Evolutionary conservation across 2,797 vertebrate genomes (phyloP), one percentile per base, ranked within the genome.

Genomic region (Megalops cyprinoides): DNA sequence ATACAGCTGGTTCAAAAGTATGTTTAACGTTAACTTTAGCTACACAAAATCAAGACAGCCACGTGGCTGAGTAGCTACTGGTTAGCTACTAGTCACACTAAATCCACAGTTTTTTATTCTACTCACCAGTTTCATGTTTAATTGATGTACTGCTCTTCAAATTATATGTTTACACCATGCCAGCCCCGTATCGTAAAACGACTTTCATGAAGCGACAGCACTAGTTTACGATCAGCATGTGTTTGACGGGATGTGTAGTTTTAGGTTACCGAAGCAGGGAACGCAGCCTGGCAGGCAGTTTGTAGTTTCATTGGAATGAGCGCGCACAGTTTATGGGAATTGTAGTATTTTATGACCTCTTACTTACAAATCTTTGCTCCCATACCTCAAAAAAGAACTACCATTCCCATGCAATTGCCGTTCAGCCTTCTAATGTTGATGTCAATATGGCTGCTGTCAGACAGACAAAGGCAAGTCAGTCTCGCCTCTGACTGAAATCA

Each of bases 391-490:
- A 4, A 71, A 65, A 55, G 79, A 87, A 95, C 94, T 94, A 93
- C 94, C 93, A 83, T 91, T 94, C 94, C 94, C 93, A 79, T 65
- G 20, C 34, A 20, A 51, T 37, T 8, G 4, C 83, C 87, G 1
- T 79, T 86, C 84, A 86, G 86, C 20, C 87, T 89, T 86, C 88
- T 90, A 89, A 90, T 94, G 90, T 91, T 91, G 91, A 91, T 94
- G 92, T 93, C 92, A 95, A 91, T 94, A 92, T 93, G 92, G 92
- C 92, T 94, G 93, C 93, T 95, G 94, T 95, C 94, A 95, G 92
- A 94, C 93, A 95, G 94, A 95, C 94, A 95, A 95, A 95, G 94
- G 93, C 93, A 90, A 90, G 93, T 93, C 93, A 92, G 93, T 94
- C 67, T 92, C 90, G 90, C 91, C 89, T 92, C 85, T 93, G 92